These are phyloP conservation scores for Chrysina gloriosa DNA, from an alignment of 2,888 invertebrate genomes.

Conservation along the genomic window DNA sequence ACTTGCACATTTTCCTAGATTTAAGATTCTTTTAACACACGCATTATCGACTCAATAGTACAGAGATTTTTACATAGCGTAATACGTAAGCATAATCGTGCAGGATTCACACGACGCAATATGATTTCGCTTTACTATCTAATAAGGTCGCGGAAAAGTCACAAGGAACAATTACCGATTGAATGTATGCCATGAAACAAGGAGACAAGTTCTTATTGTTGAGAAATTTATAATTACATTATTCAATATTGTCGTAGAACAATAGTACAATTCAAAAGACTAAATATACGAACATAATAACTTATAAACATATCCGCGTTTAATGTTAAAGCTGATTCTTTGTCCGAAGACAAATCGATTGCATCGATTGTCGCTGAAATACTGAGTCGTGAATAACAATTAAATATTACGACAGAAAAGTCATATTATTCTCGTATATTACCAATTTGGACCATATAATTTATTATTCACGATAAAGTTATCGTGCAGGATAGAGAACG, in stretches of 20 bases:
- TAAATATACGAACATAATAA: not conserved
- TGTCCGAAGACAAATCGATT: not conserved
- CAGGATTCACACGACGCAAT: too few species aligned
- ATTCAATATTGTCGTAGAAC: not conserved
- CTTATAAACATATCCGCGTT: not conserved
- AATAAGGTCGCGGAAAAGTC: not conserved
- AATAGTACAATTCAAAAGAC: not conserved
- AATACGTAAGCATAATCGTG: too few species aligned
- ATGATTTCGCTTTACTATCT: not conserved
- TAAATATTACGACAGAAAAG: too few species aligned
- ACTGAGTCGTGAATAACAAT: not conserved
- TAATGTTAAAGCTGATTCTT: not conserved
- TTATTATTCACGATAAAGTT: too few species aligned
- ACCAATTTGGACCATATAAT: too few species aligned
- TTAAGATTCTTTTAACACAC: too few species aligned
- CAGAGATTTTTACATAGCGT: too few species aligned
- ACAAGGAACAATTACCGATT: constrained; percentile 2
- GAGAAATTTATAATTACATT: constrained; percentile 11
- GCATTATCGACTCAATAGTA: too few species aligned
- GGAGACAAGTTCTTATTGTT: not conserved
- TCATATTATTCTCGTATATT: too few species aligned
- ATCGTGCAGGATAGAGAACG: too few species aligned
- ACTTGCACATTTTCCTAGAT: too few species aligned
- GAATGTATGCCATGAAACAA: constrained; percentile 5
- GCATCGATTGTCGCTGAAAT: not conserved